Evolutionary conservation across 2,797 vertebrate species (phyloP), one percentile per base, ranked within the genome.

Genomic region (Catharus ustulatus): DNA sequence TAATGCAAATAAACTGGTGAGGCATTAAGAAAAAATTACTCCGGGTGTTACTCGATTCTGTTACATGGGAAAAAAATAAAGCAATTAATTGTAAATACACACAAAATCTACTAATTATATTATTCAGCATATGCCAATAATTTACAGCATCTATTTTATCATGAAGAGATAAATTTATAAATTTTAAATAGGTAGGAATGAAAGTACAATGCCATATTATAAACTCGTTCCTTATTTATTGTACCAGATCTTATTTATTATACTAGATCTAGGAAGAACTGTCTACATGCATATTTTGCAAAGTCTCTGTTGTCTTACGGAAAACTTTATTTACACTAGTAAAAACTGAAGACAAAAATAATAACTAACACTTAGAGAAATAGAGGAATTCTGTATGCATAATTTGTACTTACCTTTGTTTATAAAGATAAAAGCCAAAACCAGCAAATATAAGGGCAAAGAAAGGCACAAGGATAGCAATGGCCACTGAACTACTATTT

Each of bases 391-490:
- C 5, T 64, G 38, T 27, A 30, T 45, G 49, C 6, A 14, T 75
- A 54, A 54, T 72, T 79, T 64, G 23, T 20, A 95, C 98, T 95
- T 97, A 99, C 99, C 99, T 99, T 98, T 99, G 99, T 98, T 99
- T 99, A 98, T 99, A 99, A 96, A 99, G 99, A 98, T 99, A 99
- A 98, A 99, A 99, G 94, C 99, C 99, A 95, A 99, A 99, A 97
- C 99, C 99, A 94, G 99, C 99, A 98, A 99, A 99, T 97, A 99
- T 99, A 93, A 99, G 98, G 96, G 99, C 99, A 89, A 99, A 99
- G 98, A 99, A 99, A 99, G 99, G 99, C 99, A 99, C 99, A 97
- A 99, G 98, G 97, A 99, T 99, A 97, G 99, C 99, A 96, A 99
- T 99, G 93, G 99, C 99, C 98, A 99, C 99, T 82, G 99, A 99